A percentile compares a stretch with the other conserved stretches of the same genome.
Evolutionary conservation across 1,140 invertebrate genomes (phyloP).

Genomic region (Portunus trituberculatus): DNA sequence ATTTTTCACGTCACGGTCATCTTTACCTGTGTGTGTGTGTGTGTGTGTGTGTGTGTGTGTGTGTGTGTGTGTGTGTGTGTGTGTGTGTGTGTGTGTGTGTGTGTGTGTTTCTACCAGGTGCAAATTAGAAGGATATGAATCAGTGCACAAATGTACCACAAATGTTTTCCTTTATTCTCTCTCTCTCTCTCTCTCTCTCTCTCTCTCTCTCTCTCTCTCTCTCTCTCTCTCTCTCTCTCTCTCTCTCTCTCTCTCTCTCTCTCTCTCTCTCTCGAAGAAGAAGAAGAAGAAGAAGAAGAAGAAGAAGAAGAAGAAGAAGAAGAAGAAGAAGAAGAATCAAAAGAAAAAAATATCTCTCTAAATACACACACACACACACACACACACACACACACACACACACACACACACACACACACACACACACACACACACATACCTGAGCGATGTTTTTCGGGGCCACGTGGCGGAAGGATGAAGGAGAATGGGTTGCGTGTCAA

Average conservation of each 20-base stretch:
- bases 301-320: too few relatives aligned
- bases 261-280: constrained; percentile 58
- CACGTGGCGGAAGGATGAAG: not conserved
- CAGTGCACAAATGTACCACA: too few relatives aligned
- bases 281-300: too few relatives aligned
- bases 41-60: not conserved
- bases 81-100: constrained; percentile 24
- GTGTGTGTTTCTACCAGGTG: not conserved
- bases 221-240: constrained; percentile 44
- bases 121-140: not conserved
- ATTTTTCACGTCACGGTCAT: too few relatives aligned
- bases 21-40: not conserved
- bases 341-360: too few relatives aligned
- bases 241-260: constrained; percentile 52
- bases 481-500: not conserved
- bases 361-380: constrained; percentile 46
- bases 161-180: not conserved
- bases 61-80: not conserved
- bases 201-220: constrained; percentile 55
- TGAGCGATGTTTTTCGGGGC: not conserved
- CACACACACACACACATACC: constrained; percentile 45
- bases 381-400: constrained; percentile 46
- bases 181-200: constrained; percentile 43
- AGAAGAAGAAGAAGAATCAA: too few relatives aligned
- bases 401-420: constrained; percentile 46